Conservation (phyloP, 1,140 invertebrate genomes). For the Pogonognathellus flavescens region DNA sequence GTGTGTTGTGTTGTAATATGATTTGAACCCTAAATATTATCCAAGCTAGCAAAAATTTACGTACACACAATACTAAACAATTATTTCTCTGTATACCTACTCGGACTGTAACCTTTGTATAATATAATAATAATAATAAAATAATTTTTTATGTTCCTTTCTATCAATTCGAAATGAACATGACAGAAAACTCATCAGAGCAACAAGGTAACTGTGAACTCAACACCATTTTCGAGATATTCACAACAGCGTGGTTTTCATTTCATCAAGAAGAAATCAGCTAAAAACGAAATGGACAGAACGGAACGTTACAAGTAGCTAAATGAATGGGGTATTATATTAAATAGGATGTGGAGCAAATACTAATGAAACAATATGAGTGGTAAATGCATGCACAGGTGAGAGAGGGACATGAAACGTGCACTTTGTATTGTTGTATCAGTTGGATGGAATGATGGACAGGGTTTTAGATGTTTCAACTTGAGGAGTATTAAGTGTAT, state of each 20-base stretch:
- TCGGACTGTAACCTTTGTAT: no score
- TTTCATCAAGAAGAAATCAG: constrained; percentile 4
- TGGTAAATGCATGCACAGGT: no score
- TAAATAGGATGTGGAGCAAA: no score
- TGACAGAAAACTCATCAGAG: constrained; percentile 43
- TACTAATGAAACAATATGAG: no score
- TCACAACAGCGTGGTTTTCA: constrained; percentile 3
- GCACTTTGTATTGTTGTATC: neutral
- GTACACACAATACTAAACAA: neutral
- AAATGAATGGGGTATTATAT: neutral
- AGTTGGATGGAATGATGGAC: no score
- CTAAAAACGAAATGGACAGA: constrained; percentile 14
- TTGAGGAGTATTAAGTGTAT: no score
- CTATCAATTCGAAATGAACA: constrained; percentile 1
- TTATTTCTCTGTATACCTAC: neutral
- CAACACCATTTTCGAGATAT: constrained; percentile 7
- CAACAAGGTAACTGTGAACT: constrained; percentile 34
- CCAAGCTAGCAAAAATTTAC: neutral
- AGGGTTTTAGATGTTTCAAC: no score
- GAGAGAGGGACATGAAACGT: neutral
- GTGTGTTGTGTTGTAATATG: constrained; percentile 13
- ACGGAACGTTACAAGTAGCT: neutral
- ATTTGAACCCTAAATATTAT: neutral
- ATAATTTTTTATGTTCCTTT: constrained; percentile 14
- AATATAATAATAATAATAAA: no score